phyloP scores from a whole-genome alignment of 2,113 vertebrate species.

The Budorcas taxicolor region DNA sequence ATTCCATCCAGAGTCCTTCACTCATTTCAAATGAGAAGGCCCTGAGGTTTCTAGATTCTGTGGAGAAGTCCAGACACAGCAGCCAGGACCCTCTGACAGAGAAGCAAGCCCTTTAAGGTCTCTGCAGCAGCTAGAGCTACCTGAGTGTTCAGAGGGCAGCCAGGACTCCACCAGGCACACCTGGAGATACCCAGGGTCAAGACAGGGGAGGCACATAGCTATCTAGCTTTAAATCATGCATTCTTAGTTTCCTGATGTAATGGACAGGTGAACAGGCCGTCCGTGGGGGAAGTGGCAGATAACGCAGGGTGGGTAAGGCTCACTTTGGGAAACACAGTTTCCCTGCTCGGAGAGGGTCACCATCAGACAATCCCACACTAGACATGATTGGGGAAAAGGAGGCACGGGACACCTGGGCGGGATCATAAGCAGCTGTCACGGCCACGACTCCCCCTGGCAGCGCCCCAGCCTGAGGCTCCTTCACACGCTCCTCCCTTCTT shows the following conservation, averaged over 20 bases:
- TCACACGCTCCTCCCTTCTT: background rate
- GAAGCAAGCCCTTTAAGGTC: rapidly evolving
- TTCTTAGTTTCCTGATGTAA: background rate
- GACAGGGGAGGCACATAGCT: too few species aligned
- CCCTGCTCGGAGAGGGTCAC: background rate
- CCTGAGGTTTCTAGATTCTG: background rate
- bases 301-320: background rate
- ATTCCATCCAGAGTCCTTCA: background rate
- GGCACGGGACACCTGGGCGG: background rate
- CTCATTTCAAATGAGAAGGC: background rate
- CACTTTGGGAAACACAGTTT: background rate
- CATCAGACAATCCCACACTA: background rate
- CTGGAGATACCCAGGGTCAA: background rate
- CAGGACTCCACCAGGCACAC: too few species aligned
- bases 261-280: background rate
- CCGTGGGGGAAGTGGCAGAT: background rate
- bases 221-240: background rate
- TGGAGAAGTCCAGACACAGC: background rate
- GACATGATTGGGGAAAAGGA: background rate
- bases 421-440: background rate
- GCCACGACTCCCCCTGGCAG: rapidly evolving
- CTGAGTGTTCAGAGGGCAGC: background rate
- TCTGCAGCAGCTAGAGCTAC: background rate
- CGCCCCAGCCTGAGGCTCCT: rapidly evolving
- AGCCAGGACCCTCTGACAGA: background rate